phyloP scores from a whole-genome alignment of 2,888 invertebrate species.

The Yponomeuta malinellus region DNA sequence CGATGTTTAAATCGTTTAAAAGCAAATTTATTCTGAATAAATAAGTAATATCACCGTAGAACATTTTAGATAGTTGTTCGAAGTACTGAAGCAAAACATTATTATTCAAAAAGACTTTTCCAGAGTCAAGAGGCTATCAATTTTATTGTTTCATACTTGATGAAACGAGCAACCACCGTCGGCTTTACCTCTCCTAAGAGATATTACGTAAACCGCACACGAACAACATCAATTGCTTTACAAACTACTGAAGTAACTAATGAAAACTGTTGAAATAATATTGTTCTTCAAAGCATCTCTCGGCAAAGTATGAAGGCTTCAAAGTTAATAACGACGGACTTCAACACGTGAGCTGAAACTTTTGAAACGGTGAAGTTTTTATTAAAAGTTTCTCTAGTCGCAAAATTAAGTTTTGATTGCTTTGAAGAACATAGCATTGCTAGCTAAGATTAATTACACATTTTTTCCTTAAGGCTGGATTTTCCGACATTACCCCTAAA shows the following conservation, averaged over 20 bases:
- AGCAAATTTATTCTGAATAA: no score
- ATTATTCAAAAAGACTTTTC: background rate
- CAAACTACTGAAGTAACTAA: slow-evolving; percentile 37
- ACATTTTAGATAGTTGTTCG: no score
- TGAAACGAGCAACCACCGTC: background rate
- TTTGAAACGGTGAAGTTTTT: background rate
- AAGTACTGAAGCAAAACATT: background rate
- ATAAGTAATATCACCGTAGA: no score
- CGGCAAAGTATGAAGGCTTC: slow-evolving; percentile 47
- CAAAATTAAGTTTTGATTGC: background rate
- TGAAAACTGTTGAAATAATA: slow-evolving; percentile 44
- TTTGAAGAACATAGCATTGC: background rate
- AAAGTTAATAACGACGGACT: slow-evolving; percentile 55
- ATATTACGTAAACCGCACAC: slow-evolving; percentile 20
- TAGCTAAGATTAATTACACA: background rate
- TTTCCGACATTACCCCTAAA: no score
- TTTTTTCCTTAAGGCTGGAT: no score
- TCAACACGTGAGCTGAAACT: background rate
- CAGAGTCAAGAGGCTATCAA: background rate
- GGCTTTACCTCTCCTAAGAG: background rate
- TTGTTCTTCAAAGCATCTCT: slow-evolving; percentile 41
- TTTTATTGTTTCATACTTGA: background rate
- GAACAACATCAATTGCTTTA: slow-evolving; percentile 34
- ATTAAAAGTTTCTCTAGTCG: background rate
- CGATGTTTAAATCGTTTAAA: no score